Evolutionary conservation across 2,113 vertebrate species (phyloP).

Genomic region (Saguinus imperator): DNA sequence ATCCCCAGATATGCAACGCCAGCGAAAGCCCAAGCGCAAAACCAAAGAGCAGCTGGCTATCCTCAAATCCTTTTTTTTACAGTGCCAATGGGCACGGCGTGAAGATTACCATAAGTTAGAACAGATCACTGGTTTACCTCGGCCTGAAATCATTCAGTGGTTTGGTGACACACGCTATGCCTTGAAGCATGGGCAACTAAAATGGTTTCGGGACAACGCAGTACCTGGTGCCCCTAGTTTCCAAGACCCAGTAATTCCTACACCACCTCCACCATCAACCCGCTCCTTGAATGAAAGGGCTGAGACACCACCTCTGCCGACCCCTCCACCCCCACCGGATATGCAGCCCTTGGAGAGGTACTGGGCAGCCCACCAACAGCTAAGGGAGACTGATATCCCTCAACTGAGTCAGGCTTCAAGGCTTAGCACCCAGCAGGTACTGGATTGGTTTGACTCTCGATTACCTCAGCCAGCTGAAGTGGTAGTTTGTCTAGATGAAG

Average conservation of each 20-base stretch:
- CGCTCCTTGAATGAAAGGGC: conserved; percentile 70
- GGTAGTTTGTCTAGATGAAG: conserved; percentile 83
- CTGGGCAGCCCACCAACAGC: conserved; percentile 69
- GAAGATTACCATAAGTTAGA: conserved; percentile 91
- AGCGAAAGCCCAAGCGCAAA: conserved; percentile 89
- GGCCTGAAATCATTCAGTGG: conserved; percentile 94
- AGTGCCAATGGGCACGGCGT: conserved; percentile 91
- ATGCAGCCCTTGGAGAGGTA: conserved; percentile 76
- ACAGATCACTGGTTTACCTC: conserved; percentile 89
- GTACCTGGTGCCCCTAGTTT: conserved; percentile 66
- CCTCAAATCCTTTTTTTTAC: conserved; percentile 92
- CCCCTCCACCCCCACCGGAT: conserved; percentile 61
- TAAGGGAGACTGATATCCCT: conserved; percentile 85
- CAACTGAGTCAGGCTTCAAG: conserved; percentile 85
- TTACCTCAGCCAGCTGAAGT: conserved; percentile 82
- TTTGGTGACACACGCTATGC: conserved; percentile 95
- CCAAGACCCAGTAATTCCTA: conserved; percentile 58
- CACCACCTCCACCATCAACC: conserved; percentile 38
- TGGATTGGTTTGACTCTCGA: conserved; percentile 90
- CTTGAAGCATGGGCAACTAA: conserved; percentile 93
- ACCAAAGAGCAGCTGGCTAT: conserved; percentile 92
- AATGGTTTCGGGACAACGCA: conserved; percentile 88
- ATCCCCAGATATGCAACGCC: conserved; percentile 70
- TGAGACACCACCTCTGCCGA: conserved; percentile 61
- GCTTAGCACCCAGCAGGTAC: conserved; percentile 89